A percentile compares a stretch with the other conserved stretches of the same genome.
phyloP scores from a whole-genome alignment of 2,888 invertebrate species.

The Tortrix viridana region DNA sequence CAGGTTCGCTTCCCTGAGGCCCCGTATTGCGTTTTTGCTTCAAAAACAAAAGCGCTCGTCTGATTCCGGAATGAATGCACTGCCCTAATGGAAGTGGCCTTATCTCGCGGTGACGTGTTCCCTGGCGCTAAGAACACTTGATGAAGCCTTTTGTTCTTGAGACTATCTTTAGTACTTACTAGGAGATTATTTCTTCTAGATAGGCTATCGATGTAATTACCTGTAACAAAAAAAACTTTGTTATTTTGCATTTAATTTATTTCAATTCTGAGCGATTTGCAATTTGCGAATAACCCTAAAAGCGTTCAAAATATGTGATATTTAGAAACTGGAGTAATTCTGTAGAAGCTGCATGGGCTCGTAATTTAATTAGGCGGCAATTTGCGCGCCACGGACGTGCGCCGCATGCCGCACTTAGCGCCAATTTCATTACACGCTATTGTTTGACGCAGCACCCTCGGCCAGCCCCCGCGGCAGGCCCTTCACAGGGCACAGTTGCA shows the following conservation, averaged over 20 bases:
- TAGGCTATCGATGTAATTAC: neutral
- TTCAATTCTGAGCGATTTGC: no score
- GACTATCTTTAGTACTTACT: neutral
- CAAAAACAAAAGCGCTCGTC: constrained; percentile 47
- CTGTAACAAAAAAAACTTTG: constrained; percentile 14
- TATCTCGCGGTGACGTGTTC: constrained; percentile 41
- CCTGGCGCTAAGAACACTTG: constrained; percentile 23
- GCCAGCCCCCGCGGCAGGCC: constrained; percentile 26
- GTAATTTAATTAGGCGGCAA: constrained; percentile 78
- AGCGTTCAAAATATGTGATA: no score
- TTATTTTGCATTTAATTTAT: neutral
- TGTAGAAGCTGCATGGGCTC: constrained; percentile 56
- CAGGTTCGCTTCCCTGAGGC: constrained; percentile 11
- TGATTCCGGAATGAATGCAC: constrained; percentile 43
- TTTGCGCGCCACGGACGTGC: constrained; percentile 73
- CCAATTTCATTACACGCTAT: constrained; percentile 71
- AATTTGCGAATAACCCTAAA: no score
- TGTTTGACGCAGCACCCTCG: constrained; percentile 57
- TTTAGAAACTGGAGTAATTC: no score
- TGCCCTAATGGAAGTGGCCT: constrained; percentile 47
- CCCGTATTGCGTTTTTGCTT: constrained; percentile 40
- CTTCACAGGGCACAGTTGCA: constrained; percentile 31
- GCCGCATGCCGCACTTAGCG: constrained; percentile 63
- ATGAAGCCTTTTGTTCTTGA: constrained; percentile 17
- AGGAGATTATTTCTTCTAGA: neutral